These are phyloP conservation scores for Coracias cyanogaster DNA, from an alignment of 2,797 vertebrate species.

Conservation along the genomic window DNA sequence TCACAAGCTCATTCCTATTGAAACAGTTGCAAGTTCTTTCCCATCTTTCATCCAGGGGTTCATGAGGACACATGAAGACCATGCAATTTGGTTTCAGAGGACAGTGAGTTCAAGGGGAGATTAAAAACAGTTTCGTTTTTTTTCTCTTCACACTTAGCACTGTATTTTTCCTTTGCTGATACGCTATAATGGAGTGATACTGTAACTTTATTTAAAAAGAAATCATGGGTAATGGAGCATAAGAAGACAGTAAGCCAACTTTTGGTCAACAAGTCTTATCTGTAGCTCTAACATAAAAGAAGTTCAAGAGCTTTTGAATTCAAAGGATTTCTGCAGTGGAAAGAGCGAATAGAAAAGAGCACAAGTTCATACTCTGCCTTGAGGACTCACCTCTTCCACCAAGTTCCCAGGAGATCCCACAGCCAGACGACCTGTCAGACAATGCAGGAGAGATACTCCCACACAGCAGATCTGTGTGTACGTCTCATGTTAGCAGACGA, in stretches of 20 bases:
- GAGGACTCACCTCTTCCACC: background rate
- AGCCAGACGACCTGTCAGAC: accelerated
- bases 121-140: background rate
- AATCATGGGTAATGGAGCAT: background rate
- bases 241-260: background rate
- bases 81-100: background rate
- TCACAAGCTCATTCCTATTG: background rate
- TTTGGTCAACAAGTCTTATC: background rate
- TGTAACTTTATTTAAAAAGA: background rate
- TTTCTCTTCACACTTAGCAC: background rate
- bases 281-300: background rate
- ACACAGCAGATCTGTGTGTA: background rate
- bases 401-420: background rate
- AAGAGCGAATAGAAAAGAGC: background rate
- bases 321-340: background rate
- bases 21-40: background rate
- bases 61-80: background rate
- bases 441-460: background rate
- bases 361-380: background rate
- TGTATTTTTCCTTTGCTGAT: background rate
- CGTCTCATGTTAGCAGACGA: background rate
- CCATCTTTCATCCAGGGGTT: background rate
- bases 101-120: background rate
- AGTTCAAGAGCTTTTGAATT: background rate
- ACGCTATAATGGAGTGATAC: background rate